A percentile compares a stretch with the other conserved stretches of the same genome.
These are phyloP conservation scores for Raja brachyura DNA, from an alignment of 2,113 vertebrate genomes.

Conservation along the genomic window DNA sequence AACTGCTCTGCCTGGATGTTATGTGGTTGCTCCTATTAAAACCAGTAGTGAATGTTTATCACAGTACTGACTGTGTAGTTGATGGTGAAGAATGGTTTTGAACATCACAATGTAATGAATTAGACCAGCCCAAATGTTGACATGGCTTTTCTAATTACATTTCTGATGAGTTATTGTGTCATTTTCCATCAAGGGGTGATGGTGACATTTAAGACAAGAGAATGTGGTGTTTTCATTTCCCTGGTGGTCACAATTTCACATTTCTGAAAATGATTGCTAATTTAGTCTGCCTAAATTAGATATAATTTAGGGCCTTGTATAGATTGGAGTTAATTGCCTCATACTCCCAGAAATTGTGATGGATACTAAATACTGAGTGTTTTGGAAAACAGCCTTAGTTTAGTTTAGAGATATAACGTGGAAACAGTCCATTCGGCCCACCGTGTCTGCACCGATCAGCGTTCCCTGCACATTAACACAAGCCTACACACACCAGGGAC, in stretches of 20 bases:
- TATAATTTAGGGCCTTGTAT: background rate
- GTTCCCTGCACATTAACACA: no score
- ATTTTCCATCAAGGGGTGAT: background rate
- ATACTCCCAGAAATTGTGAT: background rate
- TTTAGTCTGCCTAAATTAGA: background rate
- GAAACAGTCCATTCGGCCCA: no score
- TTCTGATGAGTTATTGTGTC: background rate
- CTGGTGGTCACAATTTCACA: background rate
- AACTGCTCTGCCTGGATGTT: background rate
- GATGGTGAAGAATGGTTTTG: background rate
- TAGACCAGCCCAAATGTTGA: background rate
- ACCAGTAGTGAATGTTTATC: background rate
- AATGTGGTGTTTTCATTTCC: background rate
- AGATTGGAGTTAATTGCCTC: background rate
- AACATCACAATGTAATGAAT: background rate
- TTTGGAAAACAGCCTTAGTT: background rate
- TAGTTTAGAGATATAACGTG: no score
- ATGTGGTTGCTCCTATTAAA: background rate
- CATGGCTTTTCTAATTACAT: background rate
- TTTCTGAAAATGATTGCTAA: background rate
- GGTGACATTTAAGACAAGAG: background rate
- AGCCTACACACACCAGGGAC: no score
- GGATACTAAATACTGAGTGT: background rate
- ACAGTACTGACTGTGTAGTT: background rate
- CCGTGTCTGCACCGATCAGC: no score